Base-by-base conservation (phyloP, 1,140 invertebrate genomes). In the Hyles euphorbiae region DNA sequence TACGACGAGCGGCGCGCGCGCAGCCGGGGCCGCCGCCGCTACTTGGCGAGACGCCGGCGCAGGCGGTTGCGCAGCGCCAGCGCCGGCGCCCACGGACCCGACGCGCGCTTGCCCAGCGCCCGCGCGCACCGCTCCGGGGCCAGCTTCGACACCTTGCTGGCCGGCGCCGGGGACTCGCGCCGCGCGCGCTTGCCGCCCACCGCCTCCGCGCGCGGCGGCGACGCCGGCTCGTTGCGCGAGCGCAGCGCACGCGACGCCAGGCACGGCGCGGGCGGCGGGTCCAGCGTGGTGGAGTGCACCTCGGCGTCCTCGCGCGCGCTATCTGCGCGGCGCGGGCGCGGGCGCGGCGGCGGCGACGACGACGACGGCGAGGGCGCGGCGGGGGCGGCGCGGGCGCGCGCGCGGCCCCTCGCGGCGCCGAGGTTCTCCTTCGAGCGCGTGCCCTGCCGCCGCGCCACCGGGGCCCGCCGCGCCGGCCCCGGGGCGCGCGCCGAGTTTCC, bases 401-500 rank as follows among this genome's bases (percentile, higher is more conserved):
- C 70, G 72, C 70, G 67, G 47, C 67, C 66, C 60, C 45, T 62
- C 61, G 61, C 70, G 72, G 58, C 69, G 66, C 71, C 69, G 61
- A 70, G 70, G 74, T 82, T 79, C 77, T 76, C 79, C 73, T 76
- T 78, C 64, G 70, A 74, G 75, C 67, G 67, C 70, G 68, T 68
- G 67, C 46, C 59, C 58, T 56, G 66, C 53, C 63, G 65, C 64
- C 70, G 75, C 73, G 73, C 72, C 74, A 63, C 73, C 73, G 73
- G 70, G 68, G 68, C 60, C 65, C 73, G 67, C 68, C 74, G 77
- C 72, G 63, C 65, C 69, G 76, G 63, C 59, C 70, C 73, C 76
- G 77, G 74, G 74, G 78, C 77, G 78, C 80, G 78, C 73, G 65
- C 67, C 46, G 66, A 75, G 80, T 83, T 83, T 83, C 78, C 76